These are phyloP conservation scores for Netelia melanura DNA, from an alignment of 2,888 invertebrate species.

Conservation along the genomic window DNA sequence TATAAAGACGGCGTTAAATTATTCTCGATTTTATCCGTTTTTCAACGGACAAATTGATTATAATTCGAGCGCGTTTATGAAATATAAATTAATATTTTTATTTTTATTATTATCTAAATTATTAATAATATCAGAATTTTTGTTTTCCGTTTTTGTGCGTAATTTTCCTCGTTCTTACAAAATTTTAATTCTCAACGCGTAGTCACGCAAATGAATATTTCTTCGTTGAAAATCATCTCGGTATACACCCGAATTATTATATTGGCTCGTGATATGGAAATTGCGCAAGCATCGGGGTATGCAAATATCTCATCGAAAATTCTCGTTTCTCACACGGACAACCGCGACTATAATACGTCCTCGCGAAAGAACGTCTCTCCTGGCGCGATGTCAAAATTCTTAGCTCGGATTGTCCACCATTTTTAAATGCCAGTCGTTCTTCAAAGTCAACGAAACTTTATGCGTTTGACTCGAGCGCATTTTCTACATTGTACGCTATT, in stretches of 20 bases:
- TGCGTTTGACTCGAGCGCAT: not conserved
- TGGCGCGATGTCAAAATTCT: conserved; percentile 62
- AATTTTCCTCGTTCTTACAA: too few relatives aligned
- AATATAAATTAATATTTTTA: not conserved
- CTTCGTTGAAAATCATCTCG: conserved; percentile 27
- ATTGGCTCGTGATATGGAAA: conserved; percentile 59
- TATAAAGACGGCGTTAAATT: conserved; percentile 71
- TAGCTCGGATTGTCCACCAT: conserved; percentile 55
- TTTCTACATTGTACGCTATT: conserved; percentile 23
- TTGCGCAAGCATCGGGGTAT: conserved; percentile 48
- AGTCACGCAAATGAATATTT: not conserved
- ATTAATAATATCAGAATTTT: too few relatives aligned
- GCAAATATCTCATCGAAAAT: conserved; percentile 67
- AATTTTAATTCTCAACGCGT: too few relatives aligned
- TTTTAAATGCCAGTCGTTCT: conserved; percentile 55
- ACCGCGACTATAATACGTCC: conserved; percentile 30
- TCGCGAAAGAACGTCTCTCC: conserved; percentile 14
- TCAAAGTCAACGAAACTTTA: conserved; percentile 50
- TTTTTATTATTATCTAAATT: not conserved
- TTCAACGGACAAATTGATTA: not conserved
- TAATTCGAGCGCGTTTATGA: not conserved
- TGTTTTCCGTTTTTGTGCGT: too few relatives aligned
- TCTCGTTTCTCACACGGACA: conserved; percentile 22
- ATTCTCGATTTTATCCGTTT: conserved; percentile 74
- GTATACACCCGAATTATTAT: conserved; percentile 16